Evolutionary conservation across 2,797 vertebrate genomes (phyloP), one percentile per base, ranked within the genome.

Genomic region (Cephalopachus bancanus): DNA sequence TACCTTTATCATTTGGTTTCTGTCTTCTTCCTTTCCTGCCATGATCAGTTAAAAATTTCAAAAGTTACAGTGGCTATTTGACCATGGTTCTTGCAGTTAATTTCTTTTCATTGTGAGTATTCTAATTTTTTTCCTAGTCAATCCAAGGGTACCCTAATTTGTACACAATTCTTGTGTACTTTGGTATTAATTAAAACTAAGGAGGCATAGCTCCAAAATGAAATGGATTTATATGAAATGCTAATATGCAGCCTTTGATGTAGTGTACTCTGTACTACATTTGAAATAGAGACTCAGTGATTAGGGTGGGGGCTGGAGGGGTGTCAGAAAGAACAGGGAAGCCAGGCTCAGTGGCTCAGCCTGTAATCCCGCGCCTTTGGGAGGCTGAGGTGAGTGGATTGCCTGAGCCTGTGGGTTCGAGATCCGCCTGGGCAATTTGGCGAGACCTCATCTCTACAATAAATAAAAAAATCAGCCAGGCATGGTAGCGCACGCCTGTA

Each of bases 171-270:
- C 55, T 0, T 55, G 15, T 87, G 12, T 95, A 83, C 62, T 94
- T 95, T 81, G 80, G 37, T 92, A 30, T 89, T 91, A 60, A 94
- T 96, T 92, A 94, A 89, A 92, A 88, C 62, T 72, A 83, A 94
- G n/a, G 59, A 96, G 95, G 65, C n/a, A 28, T 65, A 80, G 12
- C 60, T 97, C 62, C 75, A 88, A 83, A 69, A 89, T 90, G 79
- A 96, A 92, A 44, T 75, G 72, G 16, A 89, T 93, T 87, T 67
- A 67, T 57, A 7, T 75, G 60, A 55, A 91, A 62, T 80, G n/a
- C 20, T 91, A 78, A 89, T 30, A 67, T 30, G 20, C 65, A 51
- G 30, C 17, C 17, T 85, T 93, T 91, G 87, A 72, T 22, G 53
- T 26, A 55, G 67, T 37, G 8, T 26, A 7, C 28, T 79, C 64